Conservation (phyloP, 2,888 invertebrate species). For the Acanthosepion esculentum region DNA sequence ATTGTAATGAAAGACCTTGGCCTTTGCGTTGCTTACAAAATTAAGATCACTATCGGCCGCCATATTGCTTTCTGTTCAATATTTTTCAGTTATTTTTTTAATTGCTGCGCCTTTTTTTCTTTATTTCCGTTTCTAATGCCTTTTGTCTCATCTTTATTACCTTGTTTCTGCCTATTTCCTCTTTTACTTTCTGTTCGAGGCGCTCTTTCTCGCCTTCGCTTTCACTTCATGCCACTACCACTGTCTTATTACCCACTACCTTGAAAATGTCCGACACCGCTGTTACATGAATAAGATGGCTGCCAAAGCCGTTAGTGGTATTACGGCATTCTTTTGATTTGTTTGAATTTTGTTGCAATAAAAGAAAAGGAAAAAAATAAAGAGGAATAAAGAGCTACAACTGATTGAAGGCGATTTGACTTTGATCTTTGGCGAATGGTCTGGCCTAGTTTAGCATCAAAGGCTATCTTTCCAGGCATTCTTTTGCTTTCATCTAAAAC, state of each 20-base stretch:
- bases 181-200: neutral
- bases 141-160: neutral
- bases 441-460: slow-evolving; percentile 10
- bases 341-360: neutral
- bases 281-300: slow-evolving; percentile 8
- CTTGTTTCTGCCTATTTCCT: neutral
- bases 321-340: neutral
- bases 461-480: neutral
- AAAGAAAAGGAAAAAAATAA: neutral
- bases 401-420: neutral
- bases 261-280: neutral
- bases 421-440: slow-evolving; percentile 33
- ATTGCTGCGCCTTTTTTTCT: neutral
- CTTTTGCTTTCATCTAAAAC: slow-evolving; percentile 33
- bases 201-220: neutral
- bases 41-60: neutral
- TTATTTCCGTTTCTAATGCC: neutral
- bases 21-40: neutral
- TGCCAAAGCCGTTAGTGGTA: neutral
- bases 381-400: neutral
- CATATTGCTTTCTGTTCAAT: neutral
- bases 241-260: neutral
- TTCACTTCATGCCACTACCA: neutral
- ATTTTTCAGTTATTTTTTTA: neutral
- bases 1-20: neutral